These are phyloP conservation scores for Paralichthys olivaceus DNA, from an alignment of 2,113 vertebrate species.

Conservation along the genomic window DNA sequence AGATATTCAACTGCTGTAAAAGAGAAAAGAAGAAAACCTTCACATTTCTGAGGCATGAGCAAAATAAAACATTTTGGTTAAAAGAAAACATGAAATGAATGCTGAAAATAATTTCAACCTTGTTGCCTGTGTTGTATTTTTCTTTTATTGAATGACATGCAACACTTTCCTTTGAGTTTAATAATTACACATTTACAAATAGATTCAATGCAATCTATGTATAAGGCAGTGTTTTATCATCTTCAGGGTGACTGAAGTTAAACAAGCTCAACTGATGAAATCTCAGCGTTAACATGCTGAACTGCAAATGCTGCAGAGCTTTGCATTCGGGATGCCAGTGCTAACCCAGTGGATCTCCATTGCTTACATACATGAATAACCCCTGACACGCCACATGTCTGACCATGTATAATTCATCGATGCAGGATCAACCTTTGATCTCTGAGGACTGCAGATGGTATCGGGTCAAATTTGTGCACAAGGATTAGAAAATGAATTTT, in stretches of 20 bases:
- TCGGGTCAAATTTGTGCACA: slow-evolving; percentile 36
- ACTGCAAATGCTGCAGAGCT: slow-evolving; percentile 8
- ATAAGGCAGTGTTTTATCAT: background rate
- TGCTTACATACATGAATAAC: slow-evolving; percentile 43
- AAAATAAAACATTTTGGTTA: background rate
- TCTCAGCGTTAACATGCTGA: background rate
- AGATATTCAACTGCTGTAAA: no score
- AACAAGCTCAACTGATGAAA: background rate
- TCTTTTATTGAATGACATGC: background rate
- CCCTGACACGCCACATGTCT: slow-evolving; percentile 43
- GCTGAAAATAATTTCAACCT: background rate
- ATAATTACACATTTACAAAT: background rate
- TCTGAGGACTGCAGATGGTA: slow-evolving; percentile 50
- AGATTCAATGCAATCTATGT: background rate
- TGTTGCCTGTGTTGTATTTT: background rate
- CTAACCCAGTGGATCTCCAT: background rate
- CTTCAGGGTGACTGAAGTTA: background rate
- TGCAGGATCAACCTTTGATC: slow-evolving; percentile 50
- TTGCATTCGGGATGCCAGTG: background rate
- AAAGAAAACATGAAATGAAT: background rate
- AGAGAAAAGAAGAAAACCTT: no score
- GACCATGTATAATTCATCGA: slow-evolving; percentile 45
- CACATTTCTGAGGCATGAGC: no score
- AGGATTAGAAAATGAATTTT: slow-evolving; percentile 36
- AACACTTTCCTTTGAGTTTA: background rate